Evolutionary conservation across 2,797 vertebrate genomes (phyloP), one percentile per base, ranked within the genome.

Genomic region (Thaleichthys pacificus): DNA sequence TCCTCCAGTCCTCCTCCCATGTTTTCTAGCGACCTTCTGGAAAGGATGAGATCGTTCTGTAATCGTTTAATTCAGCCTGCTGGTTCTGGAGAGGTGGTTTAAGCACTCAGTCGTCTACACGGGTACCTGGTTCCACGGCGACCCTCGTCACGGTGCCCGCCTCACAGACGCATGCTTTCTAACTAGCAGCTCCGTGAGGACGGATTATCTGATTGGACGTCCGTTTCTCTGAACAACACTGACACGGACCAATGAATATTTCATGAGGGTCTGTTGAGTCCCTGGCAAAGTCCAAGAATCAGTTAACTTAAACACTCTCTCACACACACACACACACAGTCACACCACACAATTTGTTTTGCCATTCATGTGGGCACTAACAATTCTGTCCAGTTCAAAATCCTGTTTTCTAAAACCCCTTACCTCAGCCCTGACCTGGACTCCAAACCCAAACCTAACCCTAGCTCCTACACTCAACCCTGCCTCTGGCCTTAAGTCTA

Each of bases 241-340:
- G 71, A 74, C 60, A 77, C 54, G 1, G 61, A 70, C 30, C 30
- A 8, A 26, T 77, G 78, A 73, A 80, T 80, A 80, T 80, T 80
- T 74, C 24, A 80, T 80, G 78, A 74, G 68, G 74, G 77, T 74
- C 78, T 80, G 78, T 71, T 68, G 61, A 26, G 49, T 70, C 61
- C 51, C 61, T 80, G 78, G 74, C 47, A 38, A 3, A 1, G n/a
- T 68, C 74, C 78, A 76, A 73, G 68, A 67, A 72, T 24, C 42
- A 54, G 73, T 57, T 63, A n/a, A 68, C 26, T 57, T 30, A 68
- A 32, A 68, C 26, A 68, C 28, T 57, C 67, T 32, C 26, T 28
- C 61, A 28, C 24, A 28, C 61, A 17, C 14, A 32, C 28, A 62
- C 61, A 62, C 61, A 30, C 61, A 62, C 61, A 62, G 21, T 8